These are phyloP conservation scores for Terrapene triunguis DNA, from an alignment of 2,113 vertebrate genomes.

Conservation along the genomic window DNA sequence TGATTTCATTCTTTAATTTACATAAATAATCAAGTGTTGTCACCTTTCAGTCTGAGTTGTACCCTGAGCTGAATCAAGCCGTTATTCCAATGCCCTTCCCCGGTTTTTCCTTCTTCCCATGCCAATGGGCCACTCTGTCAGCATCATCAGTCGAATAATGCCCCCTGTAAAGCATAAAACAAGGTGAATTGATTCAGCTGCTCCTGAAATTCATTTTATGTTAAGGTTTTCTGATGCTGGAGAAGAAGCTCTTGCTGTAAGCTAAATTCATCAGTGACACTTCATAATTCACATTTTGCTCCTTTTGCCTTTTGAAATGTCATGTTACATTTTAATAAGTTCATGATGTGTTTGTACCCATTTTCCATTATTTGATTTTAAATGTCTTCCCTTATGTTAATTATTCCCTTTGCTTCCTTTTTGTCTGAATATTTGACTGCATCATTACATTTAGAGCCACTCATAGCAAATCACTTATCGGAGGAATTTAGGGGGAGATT, in stretches of 20 bases:
- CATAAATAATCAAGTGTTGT: neutral
- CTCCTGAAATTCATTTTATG: neutral
- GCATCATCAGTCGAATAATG: neutral
- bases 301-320: neutral
- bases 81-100: neutral
- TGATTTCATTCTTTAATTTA: neutral
- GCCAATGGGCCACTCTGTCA: neutral
- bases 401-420: neutral
- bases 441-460: neutral
- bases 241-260: neutral
- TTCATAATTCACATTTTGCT: neutral
- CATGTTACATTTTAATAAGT: neutral
- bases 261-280: neutral
- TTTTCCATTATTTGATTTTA: neutral
- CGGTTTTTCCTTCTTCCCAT: neutral
- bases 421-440: rapidly evolving
- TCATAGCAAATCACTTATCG: neutral
- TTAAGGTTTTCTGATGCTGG: neutral
- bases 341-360: neutral
- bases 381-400: neutral
- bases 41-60: neutral
- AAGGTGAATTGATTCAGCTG: neutral
- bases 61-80: neutral
- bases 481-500: neutral
- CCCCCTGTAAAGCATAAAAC: neutral